These are phyloP conservation scores for Furnarius figulus DNA, from an alignment of 2,113 vertebrate species.

Conservation along the genomic window DNA sequence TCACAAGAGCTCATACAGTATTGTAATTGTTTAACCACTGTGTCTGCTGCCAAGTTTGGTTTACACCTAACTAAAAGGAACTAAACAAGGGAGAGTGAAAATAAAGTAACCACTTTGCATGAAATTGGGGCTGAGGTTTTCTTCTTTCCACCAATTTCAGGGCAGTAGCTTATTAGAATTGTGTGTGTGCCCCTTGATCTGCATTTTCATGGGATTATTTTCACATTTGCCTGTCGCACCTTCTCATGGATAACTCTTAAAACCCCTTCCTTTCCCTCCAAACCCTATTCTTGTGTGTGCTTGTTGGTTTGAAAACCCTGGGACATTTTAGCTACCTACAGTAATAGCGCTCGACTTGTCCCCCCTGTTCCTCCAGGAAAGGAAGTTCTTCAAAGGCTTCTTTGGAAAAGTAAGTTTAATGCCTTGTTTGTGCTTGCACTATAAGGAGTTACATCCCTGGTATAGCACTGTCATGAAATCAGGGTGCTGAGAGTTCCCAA, in stretches of 20 bases:
- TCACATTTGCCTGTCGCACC: constrained; percentile 75
- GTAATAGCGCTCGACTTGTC: constrained; percentile 97
- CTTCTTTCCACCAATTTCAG: constrained; percentile 69
- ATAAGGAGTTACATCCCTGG: constrained; percentile 87
- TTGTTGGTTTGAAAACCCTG: constrained; percentile 81
- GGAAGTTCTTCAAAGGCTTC: constrained; percentile 99
- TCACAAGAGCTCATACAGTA: neutral
- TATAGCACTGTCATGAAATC: constrained; percentile 65
- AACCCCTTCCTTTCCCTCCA: constrained; percentile 70
- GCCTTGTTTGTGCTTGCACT: constrained; percentile 77
- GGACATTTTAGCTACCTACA: constrained; percentile 83
- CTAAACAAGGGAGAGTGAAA: constrained; percentile 58
- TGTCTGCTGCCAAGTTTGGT: constrained; percentile 80
- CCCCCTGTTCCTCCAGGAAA: constrained; percentile 98
- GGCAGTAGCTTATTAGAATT: constrained; percentile 59
- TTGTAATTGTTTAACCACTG: constrained; percentile 25
- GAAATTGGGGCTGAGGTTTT: constrained; percentile 70
- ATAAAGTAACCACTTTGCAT: constrained; percentile 76
- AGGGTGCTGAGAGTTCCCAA: neutral
- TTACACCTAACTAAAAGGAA: constrained; percentile 68
- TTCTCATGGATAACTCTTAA: constrained; percentile 77
- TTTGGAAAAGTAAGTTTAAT: constrained; percentile 99
- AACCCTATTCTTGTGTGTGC: constrained; percentile 73
- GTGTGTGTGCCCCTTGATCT: constrained; percentile 64
- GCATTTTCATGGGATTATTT: constrained; percentile 76